Base-by-base conservation (phyloP, 2,113 vertebrate species). In the Pelvicachromis taeniatus region DNA sequence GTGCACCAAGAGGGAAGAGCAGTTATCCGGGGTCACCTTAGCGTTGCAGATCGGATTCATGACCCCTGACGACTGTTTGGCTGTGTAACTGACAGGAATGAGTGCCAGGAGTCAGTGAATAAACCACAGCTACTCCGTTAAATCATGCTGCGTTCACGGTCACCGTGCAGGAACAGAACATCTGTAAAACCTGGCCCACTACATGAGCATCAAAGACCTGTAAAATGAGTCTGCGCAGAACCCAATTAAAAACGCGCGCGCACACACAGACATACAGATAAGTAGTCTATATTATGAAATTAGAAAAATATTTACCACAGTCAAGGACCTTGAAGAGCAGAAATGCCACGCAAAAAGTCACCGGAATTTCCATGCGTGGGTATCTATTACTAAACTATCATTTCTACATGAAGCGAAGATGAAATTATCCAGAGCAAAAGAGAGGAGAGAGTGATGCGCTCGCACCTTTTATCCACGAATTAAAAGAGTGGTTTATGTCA, bases 201-300 rank as follows among this genome's bases (percentile, higher is more conserved):
- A 54, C 10, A 23, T 1, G 5, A 54, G 53, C n/a, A 54, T 54
- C 21, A 54, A 11, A 54, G 9, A 21, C n/a, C 52, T 0, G 2
- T 7, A 0, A 14, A 59, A 59, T 17, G 26, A 59, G 26, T 59
- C 26, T 59, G 56, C 56, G 31, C 26, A 58, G 55, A 58, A 0
- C 7, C 55, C 23, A 16, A 4, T 58, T 58, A 58, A 0, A 58
- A 58, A 31, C 9, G 33, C 6, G 33, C 33, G 2, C 33, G 7
- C 3, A 29, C 33, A 33, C 7, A 33, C 35, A 38, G 6, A 38
- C 2, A 58, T 29, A 58, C 55, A 58, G 55, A 26, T 56, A 58
- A 29, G 2, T 58, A 0, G 0, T 29, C 0, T 58, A 58, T 26
- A 31, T 58, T 31, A 58, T 58, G 7, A 16, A 29, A 31, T 58